Evolutionary conservation across 2,888 invertebrate genomes (phyloP).

Genomic region (Apamea sordens): DNA sequence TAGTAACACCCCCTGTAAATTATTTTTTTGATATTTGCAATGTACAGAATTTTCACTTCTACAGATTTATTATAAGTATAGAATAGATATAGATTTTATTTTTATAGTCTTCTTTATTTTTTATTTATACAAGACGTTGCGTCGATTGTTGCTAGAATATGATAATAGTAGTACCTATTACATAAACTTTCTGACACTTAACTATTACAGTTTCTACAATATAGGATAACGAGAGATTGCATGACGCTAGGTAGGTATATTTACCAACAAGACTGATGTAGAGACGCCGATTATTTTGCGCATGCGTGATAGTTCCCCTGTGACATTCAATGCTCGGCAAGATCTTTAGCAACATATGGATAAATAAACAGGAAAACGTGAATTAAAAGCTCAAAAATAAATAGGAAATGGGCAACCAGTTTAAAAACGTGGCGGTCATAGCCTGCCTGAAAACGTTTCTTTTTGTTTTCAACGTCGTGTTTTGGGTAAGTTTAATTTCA

Average conservation of each 20-base stretch:
- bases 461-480: conserved; percentile 94
- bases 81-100: too few species aligned
- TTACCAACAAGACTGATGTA: conserved; percentile 59
- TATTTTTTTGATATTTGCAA: too few species aligned
- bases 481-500: conserved; percentile 92
- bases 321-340: conserved; percentile 47
- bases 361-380: conserved; percentile 47
- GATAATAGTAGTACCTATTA: conserved; percentile 4
- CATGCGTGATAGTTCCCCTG: conserved; percentile 74
- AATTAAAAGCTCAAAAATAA: conserved; percentile 40
- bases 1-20: too few species aligned
- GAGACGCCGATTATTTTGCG: conserved; percentile 79
- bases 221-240: not conserved
- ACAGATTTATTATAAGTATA: too few species aligned
- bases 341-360: conserved; percentile 38
- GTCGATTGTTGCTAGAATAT: conserved; percentile 2
- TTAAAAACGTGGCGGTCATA: conserved; percentile 93
- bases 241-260: conserved; percentile 3
- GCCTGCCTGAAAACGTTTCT: conserved; percentile 94
- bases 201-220: not conserved
- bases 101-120: not conserved
- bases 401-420: conserved; percentile 91
- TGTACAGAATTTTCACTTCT: too few species aligned
- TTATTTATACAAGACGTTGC: not conserved
- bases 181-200: conserved; percentile 5